Conservation (phyloP, 2,797 vertebrate species). For the Pseudotriccus pelzelni region DNA sequence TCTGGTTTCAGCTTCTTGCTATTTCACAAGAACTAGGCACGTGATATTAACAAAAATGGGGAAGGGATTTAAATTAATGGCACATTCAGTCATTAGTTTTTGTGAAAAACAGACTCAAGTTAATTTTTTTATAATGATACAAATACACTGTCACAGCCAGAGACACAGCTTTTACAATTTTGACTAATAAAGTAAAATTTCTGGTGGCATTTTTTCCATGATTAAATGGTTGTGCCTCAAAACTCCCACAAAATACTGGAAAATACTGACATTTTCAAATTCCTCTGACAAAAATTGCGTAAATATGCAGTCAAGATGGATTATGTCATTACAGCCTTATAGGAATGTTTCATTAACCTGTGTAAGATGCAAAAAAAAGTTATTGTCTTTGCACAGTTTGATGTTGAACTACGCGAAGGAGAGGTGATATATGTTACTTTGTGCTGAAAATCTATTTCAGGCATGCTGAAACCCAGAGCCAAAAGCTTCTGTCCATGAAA, state of each 20-base stretch:
- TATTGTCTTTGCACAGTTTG: background rate
- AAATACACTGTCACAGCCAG: background rate
- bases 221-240: background rate
- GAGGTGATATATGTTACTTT: background rate
- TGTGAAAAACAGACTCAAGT: background rate
- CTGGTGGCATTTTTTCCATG: background rate
- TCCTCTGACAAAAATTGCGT: background rate
- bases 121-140: background rate
- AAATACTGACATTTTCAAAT: background rate
- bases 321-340: background rate
- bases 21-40: background rate
- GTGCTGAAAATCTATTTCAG: background rate
- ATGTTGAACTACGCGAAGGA: background rate
- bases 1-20: background rate
- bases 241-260: background rate
- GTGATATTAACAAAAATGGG: background rate
- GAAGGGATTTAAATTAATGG: background rate
- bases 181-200: background rate
- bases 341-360: background rate
- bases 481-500: background rate
- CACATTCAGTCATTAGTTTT: background rate
- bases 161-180: background rate
- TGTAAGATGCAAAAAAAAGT: background rate
- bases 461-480: background rate
- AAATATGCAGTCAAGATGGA: background rate